phyloP scores from a whole-genome alignment of 35 echinoderm and acorn worm species.

The Lytechinus variegatus region DNA sequence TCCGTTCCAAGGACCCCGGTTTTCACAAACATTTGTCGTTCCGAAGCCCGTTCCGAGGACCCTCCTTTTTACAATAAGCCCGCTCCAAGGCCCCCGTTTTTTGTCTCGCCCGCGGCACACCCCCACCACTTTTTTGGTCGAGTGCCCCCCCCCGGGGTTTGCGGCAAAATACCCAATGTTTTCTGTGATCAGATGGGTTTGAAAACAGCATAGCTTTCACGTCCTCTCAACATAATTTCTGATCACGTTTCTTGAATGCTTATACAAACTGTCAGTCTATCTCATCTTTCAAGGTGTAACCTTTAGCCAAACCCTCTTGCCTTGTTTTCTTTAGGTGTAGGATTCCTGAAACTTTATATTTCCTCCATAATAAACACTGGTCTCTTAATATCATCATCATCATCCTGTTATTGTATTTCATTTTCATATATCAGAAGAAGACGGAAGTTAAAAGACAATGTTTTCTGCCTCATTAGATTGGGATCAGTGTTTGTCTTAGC shows the following conservation, averaged over 20 bases:
- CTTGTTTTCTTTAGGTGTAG: background rate
- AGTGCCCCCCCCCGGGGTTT: no score
- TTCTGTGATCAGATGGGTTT: no score
- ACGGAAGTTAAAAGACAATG: background rate
- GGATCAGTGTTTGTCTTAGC: background rate
- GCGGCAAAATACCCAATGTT: no score
- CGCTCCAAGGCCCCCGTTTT: no score
- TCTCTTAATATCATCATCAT: background rate
- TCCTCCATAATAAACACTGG: conserved; percentile 27
- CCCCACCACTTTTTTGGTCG: no score
- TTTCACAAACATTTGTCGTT: no score
- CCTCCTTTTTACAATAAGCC: no score
- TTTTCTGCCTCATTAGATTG: background rate
- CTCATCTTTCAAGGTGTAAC: background rate
- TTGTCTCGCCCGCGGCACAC: no score
- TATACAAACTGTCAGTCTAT: background rate
- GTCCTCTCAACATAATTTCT: background rate
- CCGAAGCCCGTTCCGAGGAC: no score
- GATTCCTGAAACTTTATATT: conserved; percentile 40
- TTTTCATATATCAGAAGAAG: background rate
- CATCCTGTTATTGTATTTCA: background rate
- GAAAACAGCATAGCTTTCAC: no score
- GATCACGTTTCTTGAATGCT: background rate
- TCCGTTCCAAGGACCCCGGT: no score
- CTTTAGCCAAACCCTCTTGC: background rate